Base-by-base conservation (phyloP, 1,140 invertebrate species). In the Pogonomyrmex barbatus region DNA sequence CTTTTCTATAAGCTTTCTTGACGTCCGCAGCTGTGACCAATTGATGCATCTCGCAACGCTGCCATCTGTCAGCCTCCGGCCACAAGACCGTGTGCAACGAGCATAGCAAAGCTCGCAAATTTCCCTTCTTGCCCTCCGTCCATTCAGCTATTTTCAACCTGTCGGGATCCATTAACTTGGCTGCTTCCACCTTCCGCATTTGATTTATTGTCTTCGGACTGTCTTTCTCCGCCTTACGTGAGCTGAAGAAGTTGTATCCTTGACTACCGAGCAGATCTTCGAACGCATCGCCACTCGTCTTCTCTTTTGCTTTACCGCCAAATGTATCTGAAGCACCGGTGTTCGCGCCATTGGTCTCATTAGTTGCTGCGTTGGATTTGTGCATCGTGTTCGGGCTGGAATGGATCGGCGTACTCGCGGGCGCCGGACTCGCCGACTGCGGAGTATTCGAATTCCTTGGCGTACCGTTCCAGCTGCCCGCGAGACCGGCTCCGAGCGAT, bases 41-140 rank as follows among this genome's bases (percentile, higher is more conserved):
- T 83, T 99, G 98, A 92, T 98, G 97, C 98, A 99, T 99, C 88
- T 99, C 98, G 90, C 97, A 97, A 87, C 97, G 97, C 85, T 97
- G 96, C 99, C 99, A 99, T 87, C 98, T 97, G 2, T 94, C 94
- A 70, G 98, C 98, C 67, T 98, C 98, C 36, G 98, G 97, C 99
- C 99, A 99, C 42, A 99, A 95, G 9, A 99, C 97, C 0, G 97
- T 98, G 91, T 99, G 98, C 91, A 99, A 95, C 0, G 99, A 99
- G 91, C 98, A 99, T 0, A 99, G 94, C 12, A 99, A 95, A 0
- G 99, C 99, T 73, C 99, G 96, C 85, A 99, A 98, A 94, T 99
- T 99, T 67, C 97, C 97, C 92, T 99, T 98, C 93, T 99, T 99
- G 2, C 99, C 99, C 93, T 99, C 98, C 42, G 96, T 98, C 97